These are phyloP conservation scores for Charaxes varanes DNA, from an alignment of 1,140 invertebrate species.

Conservation along the genomic window DNA sequence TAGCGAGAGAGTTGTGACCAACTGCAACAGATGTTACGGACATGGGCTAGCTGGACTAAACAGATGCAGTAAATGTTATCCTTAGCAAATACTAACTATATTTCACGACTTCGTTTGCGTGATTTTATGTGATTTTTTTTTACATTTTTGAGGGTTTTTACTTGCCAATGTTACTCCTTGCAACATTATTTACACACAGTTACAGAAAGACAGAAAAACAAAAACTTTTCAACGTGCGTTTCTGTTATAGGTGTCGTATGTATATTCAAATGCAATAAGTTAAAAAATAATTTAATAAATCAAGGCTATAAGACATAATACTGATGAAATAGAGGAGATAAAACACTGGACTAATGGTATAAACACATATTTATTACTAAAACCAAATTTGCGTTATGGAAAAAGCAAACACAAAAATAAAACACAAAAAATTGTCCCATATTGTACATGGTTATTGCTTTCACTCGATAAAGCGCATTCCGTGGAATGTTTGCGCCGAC, in stretches of 20 bases:
- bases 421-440: conserved; percentile 4
- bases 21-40: conserved; percentile 10
- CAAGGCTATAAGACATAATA: too few species aligned
- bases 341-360: not conserved
- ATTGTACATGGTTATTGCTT: conserved; percentile 5
- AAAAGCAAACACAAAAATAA: not conserved
- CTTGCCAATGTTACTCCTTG: too few species aligned
- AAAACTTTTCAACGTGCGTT: too few species aligned
- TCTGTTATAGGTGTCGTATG: too few species aligned
- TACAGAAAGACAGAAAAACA: too few species aligned
- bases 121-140: not conserved
- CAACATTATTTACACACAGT: too few species aligned
- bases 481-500: conserved; percentile 2
- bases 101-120: not conserved
- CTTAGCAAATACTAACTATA: not conserved
- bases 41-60: not conserved
- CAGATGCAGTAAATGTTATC: too few species aligned
- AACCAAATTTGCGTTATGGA: not conserved
- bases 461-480: conserved; percentile 3
- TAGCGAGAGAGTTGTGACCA: not conserved
- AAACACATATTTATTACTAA: too few species aligned
- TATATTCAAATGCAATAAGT: too few species aligned
- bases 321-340: too few species aligned
- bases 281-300: too few species aligned
- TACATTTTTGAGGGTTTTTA: too few species aligned